phyloP scores from a whole-genome alignment of 2,888 invertebrate species.

The Empis stercorea region DNA sequence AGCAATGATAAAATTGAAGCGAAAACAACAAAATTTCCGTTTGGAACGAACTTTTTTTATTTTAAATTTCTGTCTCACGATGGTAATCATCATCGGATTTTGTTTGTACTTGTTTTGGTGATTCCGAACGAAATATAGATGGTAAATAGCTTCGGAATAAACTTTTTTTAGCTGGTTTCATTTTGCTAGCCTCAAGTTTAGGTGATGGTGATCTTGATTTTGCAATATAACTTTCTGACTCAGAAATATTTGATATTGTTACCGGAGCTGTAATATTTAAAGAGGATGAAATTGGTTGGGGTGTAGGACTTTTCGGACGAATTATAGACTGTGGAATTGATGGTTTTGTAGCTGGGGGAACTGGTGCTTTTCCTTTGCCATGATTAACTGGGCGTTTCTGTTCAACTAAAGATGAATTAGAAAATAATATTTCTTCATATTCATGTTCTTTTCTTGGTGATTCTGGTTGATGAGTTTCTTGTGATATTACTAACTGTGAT shows the following conservation, averaged over 20 bases:
- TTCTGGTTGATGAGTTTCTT: neutral
- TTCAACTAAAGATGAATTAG: constrained; percentile 11
- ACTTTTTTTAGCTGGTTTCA: constrained; percentile 10
- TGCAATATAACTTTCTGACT: neutral
- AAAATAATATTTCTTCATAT: neutral
- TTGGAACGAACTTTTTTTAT: neutral
- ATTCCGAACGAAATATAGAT: constrained; percentile 19
- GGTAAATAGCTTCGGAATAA: constrained; percentile 16
- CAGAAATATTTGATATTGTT: neutral
- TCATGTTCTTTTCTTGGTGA: neutral
- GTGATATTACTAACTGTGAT: neutral
- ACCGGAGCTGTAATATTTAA: neutral
- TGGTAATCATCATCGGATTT: constrained; percentile 6
- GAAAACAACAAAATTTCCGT: constrained; percentile 1
- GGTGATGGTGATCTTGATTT: constrained; percentile 11
- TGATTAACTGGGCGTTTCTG: constrained; percentile 15
- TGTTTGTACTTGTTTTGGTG: constrained; percentile 9
- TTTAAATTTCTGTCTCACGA: constrained; percentile 13
- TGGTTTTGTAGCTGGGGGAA: constrained; percentile 21
- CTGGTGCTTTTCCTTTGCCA: constrained; percentile 30
- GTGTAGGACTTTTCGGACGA: neutral
- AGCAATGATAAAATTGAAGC: constrained; percentile 14
- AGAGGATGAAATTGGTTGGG: neutral
- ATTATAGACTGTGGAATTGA: neutral
- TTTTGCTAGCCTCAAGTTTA: constrained; percentile 11